Conservation (phyloP, 2,113 vertebrate genomes). For the Cyprinus carpio region DNA sequence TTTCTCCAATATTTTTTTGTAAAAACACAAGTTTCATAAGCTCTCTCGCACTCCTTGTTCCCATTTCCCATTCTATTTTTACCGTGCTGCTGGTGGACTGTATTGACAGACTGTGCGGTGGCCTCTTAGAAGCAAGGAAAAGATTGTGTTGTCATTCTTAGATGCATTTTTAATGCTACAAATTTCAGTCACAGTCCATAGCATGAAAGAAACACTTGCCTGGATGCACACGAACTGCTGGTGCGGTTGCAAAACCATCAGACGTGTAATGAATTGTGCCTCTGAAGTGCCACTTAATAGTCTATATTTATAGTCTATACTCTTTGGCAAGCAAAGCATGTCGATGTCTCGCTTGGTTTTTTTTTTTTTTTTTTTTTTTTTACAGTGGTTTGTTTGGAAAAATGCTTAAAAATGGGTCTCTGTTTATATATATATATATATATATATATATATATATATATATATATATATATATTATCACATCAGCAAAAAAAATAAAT, state of each 20-base stretch:
- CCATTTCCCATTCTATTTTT: conserved; percentile 61
- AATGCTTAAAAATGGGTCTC: not conserved
- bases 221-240: not conserved
- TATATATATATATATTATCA: too few species aligned
- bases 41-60: conserved; percentile 26
- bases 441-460: too few species aligned
- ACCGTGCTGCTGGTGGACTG: not conserved
- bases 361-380: not conserved
- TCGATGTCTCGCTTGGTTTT: not conserved
- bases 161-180: conserved; percentile 59
- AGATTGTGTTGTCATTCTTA: conserved; percentile 51
- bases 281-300: conserved; percentile 26
- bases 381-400: not conserved
- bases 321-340: not conserved
- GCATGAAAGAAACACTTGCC: conserved; percentile 23
- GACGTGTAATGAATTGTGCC: not conserved
- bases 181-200: conserved; percentile 23
- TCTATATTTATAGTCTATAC: conserved; percentile 6
- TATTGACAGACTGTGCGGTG: conserved; percentile 16
- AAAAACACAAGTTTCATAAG: conserved; percentile 16
- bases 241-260: conserved; percentile 9
- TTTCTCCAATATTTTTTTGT: conserved; percentile 25
- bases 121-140: conserved; percentile 15
- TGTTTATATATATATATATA: too few species aligned
- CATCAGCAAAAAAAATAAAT: too few species aligned